Conservation (phyloP, 2,888 invertebrate genomes). For the Drosophila anomelani region DNA sequence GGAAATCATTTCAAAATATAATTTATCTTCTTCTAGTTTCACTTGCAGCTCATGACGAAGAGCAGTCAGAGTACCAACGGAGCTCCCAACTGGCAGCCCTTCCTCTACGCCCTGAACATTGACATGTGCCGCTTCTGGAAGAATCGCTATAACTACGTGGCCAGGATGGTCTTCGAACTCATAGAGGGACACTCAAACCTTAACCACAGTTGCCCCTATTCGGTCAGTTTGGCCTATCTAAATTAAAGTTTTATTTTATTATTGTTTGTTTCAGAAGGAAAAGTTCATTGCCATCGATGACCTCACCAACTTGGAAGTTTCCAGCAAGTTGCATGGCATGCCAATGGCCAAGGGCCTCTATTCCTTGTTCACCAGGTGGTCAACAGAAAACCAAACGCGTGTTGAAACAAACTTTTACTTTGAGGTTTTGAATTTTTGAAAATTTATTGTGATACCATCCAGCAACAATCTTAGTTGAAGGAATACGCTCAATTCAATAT, state of each 20-base stretch:
- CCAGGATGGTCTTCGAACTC: slow-evolving; percentile 1
- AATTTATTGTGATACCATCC: no score
- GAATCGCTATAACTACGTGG: slow-evolving; percentile 7
- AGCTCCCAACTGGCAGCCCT: slow-evolving; percentile 13
- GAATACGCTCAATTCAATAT: no score
- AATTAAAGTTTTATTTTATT: not conserved
- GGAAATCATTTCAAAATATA: not conserved
- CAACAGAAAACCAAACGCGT: not conserved
- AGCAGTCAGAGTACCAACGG: not conserved
- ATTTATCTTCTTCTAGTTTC: not conserved
- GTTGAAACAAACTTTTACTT: slow-evolving; percentile 4
- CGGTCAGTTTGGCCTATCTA: not conserved
- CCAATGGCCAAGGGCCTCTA: slow-evolving; percentile 3
- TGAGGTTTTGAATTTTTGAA: slow-evolving; percentile 7
- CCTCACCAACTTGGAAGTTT: slow-evolving; percentile 3
- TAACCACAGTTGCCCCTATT: slow-evolving; percentile 21
- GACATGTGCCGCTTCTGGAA: slow-evolving; percentile 14
- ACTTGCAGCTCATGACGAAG: slow-evolving; percentile 12
- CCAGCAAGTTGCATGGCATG: slow-evolving; percentile 2
- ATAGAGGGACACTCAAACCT: slow-evolving; percentile 11
- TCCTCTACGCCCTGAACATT: slow-evolving; percentile 1
- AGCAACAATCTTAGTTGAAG: no score
- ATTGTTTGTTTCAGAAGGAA: not conserved
- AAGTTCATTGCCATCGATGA: slow-evolving; percentile 9
- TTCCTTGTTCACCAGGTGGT: not conserved